Percentiles rank a stretch among this genome's conserved stretches.
These are phyloP conservation scores for Orycteropus afer DNA, from an alignment of 2,113 vertebrate species.

Conservation along the genomic window DNA sequence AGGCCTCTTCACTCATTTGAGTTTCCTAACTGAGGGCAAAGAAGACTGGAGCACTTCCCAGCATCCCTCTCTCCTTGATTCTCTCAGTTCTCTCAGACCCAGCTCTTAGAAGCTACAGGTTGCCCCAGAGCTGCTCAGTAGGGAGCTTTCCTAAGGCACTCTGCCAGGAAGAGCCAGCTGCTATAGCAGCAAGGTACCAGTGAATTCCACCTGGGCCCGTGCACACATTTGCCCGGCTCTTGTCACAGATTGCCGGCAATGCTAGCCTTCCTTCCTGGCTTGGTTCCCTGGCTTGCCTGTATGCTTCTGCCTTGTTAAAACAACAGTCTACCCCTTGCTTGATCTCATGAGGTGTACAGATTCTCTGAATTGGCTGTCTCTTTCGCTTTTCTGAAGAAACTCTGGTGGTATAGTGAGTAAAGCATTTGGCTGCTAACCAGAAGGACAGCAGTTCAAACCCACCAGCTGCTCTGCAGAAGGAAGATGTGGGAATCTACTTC, in stretches of 20 bases:
- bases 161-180: neutral
- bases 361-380: neutral
- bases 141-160: neutral
- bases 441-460: too few species aligned
- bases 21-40: neutral
- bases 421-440: too few species aligned
- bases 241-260: rapidly evolving
- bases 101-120: neutral
- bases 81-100: neutral
- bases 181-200: neutral
- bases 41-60: neutral
- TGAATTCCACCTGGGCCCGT: rapidly evolving
- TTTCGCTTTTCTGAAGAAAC: neutral
- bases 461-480: too few species aligned
- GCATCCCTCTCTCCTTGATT: neutral
- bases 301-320: neutral
- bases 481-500: too few species aligned
- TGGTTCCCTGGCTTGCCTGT: neutral
- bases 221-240: neutral
- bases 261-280: neutral
- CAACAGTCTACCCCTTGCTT: neutral
- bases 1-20: neutral
- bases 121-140: neutral
- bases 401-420: too few species aligned
- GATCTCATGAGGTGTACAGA: neutral